Evolutionary conservation across 2,888 invertebrate species (phyloP), one percentile per base, ranked within the genome.

Genomic region (Tiliacea aurago): DNA sequence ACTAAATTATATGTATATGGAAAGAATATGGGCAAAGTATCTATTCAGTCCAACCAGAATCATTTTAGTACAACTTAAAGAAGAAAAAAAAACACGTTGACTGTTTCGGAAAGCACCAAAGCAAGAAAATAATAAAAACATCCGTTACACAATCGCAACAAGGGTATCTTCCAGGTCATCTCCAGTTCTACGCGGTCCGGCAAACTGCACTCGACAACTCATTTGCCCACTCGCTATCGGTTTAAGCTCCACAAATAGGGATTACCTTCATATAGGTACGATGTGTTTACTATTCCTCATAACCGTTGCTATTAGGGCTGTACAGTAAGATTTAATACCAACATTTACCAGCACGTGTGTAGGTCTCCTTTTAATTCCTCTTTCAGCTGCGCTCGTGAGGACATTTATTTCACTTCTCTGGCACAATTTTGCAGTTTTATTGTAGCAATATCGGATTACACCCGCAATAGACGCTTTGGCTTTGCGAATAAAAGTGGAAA

Each of bases 401-500:
- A 37, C 65, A 76, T 62, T 75, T 43, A 69, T 81, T 72, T 72
- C 59, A 61, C 43, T 69, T 63, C 13, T 13, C 64, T 65, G 67
- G 43, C 59, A 75, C 74, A 43, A 64, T 59, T 71, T 81, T 56
- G 37, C 69, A 69, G 66, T 81, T 78, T 72, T 62, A 64, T 61
- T 61, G 74, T 55, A 62, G 70, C 81, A 59, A 61, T 76, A 84
- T 81, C 49, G 70, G 74, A 80, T 85, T 80, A 80, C 49, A 47
- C 20, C 28, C 51, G 58, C 71, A 67, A 71, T 75, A 75, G 66
- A 73, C 41, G 63, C 51, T 66, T 53, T 65, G 55, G 68, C 55
- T 59, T 68, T 37, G 69, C 61, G 58, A 76, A 81, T 73, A 66
- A 76, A 86, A 86, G 61, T 63, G 51, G 67, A 86, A 73, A 78